Evolutionary conservation across 2,888 invertebrate genomes (phyloP).

Genomic region (Caenorhabditis zanzibari): DNA sequence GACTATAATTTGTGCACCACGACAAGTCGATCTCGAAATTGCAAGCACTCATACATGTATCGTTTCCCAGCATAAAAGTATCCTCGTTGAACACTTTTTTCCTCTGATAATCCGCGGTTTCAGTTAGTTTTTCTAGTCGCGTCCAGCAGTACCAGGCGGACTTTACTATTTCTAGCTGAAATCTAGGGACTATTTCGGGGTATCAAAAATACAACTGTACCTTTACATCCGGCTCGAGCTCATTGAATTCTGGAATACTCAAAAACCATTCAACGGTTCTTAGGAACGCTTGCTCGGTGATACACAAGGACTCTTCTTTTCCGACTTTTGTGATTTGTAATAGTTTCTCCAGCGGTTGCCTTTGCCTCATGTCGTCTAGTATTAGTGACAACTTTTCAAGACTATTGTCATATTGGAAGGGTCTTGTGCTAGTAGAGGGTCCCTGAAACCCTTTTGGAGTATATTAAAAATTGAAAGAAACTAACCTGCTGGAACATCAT

Average conservation of each 20-base stretch:
- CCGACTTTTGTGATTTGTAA: constrained; percentile 21
- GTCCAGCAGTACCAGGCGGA: constrained; percentile 27
- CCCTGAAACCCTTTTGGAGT: background rate
- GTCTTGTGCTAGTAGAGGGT: background rate
- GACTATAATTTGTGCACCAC: constrained; percentile 30
- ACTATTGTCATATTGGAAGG: constrained; percentile 22
- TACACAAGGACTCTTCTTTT: constrained; percentile 32
- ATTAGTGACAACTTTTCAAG: constrained; percentile 29
- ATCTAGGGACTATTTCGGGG: too few relatives aligned
- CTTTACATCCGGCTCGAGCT: constrained; percentile 23
- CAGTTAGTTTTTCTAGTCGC: constrained; percentile 42
- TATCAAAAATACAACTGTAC: constrained; percentile 7
- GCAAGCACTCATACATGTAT: constrained; percentile 4
- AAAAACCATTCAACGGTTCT: constrained; percentile 45
- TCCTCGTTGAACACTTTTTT: background rate
- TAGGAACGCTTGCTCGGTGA: constrained; percentile 42
- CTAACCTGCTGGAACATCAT: constrained; percentile 17
- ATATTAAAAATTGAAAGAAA: too few relatives aligned
- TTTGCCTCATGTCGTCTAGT: constrained; percentile 24
- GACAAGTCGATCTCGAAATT: constrained; percentile 25
- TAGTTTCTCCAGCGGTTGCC: constrained; percentile 17
- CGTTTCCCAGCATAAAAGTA: constrained; percentile 9
- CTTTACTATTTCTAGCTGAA: constrained; percentile 37
- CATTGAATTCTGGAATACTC: constrained; percentile 41
- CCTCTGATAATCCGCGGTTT: constrained; percentile 40